phyloP scores from a whole-genome alignment of 2,888 invertebrate genomes.

The Schizotus pectinicornis region DNA sequence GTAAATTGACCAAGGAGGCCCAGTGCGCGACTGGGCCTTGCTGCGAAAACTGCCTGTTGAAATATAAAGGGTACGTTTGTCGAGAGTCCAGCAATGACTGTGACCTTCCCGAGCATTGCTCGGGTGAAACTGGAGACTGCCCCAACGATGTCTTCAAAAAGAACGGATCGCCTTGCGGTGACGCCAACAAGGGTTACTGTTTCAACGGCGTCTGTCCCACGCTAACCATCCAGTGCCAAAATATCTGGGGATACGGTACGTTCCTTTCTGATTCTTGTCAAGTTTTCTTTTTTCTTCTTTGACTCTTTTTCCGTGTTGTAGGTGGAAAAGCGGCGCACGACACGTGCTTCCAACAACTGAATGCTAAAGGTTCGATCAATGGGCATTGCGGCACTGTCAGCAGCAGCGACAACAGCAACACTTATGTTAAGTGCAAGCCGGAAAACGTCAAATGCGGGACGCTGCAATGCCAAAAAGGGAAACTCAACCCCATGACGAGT shows the following conservation, averaged over 20 bases:
- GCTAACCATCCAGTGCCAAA: slow-evolving; percentile 84
- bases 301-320: slow-evolving; percentile 24
- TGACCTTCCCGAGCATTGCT: slow-evolving; percentile 94
- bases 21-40: slow-evolving; percentile 94
- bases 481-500: slow-evolving; percentile 41
- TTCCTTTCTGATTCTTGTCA: neutral
- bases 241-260: slow-evolving; percentile 86
- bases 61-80: slow-evolving; percentile 64
- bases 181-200: slow-evolving; percentile 76
- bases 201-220: slow-evolving; percentile 93
- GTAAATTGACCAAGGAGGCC: slow-evolving; percentile 91
- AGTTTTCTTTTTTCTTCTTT: slow-evolving; percentile 5
- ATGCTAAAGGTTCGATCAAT: slow-evolving; percentile 92
- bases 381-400: slow-evolving; percentile 92
- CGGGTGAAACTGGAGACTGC: slow-evolving; percentile 87
- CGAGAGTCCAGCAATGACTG: slow-evolving; percentile 90
- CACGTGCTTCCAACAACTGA: slow-evolving; percentile 93
- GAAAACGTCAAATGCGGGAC: slow-evolving; percentile 90
- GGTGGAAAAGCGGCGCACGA: slow-evolving; percentile 80
- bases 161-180: slow-evolving; percentile 86
- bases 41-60: slow-evolving; percentile 88
- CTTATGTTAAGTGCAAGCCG: slow-evolving; percentile 82
- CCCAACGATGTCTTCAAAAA: slow-evolving; percentile 89
- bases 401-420: slow-evolving; percentile 61
- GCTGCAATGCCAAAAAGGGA: slow-evolving; percentile 91